Evolutionary conservation across 35 echinoderm and acorn worm species (phyloP), one percentile per base, ranked within the genome.

Genomic region (Eucidaris tribuloides): DNA sequence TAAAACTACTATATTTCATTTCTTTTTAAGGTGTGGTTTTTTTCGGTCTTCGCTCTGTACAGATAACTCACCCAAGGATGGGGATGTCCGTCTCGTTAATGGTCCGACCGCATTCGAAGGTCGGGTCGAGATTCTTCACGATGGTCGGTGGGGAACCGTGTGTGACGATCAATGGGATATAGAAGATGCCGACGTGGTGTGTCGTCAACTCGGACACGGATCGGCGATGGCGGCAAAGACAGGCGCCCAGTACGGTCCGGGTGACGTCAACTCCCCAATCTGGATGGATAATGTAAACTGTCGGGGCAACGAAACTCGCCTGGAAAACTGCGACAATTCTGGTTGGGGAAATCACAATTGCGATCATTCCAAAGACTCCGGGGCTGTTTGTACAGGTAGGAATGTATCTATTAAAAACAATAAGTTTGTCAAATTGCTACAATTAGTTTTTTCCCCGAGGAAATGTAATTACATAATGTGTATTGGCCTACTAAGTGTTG

Each of bases 91-190:
- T 5, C 55, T 87, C 13, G 84, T 87, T 17, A 57, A 19, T 15
- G 84, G 84, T 3, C 28, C 30, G 20, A 59, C 18, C 17, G 7
- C 36, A 5, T 31, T 37, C 27, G 35, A 41, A 27, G 84, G 84
- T 1, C 68, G 71, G 54, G 35, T 87, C 23, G 71, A 87, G 44
- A 79, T 87, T 11, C 30, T 29, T 39, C 34, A 87, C 38, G 31
- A 49, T 31, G 68, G 46, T 4, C 46, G 43, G n/a, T 87, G 84
- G 84, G 84, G 84, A 17, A 79, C 84, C 7, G 46, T 87, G 14
- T 87, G 84, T 59, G 71, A 59, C n/a, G 37, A 79, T 28, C 54
- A 58, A 17, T 87, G 68, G 68, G 34, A 14, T 31, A 38, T 61
- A 33, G 7, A 44, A 1, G 84, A 58, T 11, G 84, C 71, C 46